Percentiles rank a stretch among this genome's conserved stretches.
These are phyloP conservation scores for Mus spicilegus DNA, from an alignment of 2,113 vertebrate species.

Conservation along the genomic window DNA sequence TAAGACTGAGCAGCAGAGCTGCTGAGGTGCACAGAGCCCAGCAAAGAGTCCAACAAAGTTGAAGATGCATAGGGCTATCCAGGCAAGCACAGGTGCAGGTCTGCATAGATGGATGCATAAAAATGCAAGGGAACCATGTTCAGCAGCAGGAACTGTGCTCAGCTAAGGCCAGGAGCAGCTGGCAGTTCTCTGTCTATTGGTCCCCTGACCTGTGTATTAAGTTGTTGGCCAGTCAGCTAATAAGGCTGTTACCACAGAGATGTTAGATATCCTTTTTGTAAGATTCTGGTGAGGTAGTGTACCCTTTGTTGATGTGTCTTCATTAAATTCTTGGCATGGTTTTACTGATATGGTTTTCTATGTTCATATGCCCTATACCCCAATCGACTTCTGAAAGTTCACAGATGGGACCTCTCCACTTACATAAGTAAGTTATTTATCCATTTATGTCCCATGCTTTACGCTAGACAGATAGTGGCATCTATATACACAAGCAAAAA, in stretches of 20 bases:
- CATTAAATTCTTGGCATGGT: background rate
- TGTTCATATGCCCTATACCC: background rate
- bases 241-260: background rate
- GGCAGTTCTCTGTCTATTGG: background rate
- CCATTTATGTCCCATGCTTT: background rate
- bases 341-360: background rate
- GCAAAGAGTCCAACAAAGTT: background rate
- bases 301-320: background rate
- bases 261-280: background rate
- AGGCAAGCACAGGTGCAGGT: background rate
- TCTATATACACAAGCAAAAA: background rate
- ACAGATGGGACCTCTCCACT: background rate
- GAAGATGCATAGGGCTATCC: background rate
- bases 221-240: background rate
- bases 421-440: background rate
- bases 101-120: background rate
- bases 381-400: background rate
- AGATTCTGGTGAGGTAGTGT: background rate
- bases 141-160: background rate
- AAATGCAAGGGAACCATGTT: background rate
- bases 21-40: background rate
- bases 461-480: background rate
- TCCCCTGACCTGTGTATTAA: background rate
- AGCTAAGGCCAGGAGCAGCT: background rate
- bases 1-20: background rate